Evolutionary conservation across 1,140 invertebrate genomes (phyloP).

Genomic region (Anastrepha obliqua): DNA sequence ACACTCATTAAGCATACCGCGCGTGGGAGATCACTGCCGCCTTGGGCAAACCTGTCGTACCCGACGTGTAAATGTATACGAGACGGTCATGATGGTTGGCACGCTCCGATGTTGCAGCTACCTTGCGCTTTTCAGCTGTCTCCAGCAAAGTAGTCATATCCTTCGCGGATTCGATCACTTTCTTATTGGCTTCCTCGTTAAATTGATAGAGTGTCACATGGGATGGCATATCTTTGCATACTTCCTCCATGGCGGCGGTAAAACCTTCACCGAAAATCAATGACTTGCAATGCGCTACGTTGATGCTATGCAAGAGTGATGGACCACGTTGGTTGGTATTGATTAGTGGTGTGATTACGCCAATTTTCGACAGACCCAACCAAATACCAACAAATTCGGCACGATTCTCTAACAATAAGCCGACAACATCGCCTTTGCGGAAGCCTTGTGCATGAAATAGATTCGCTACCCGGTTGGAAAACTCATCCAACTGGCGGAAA

Average conservation of each 20-base stretch:
- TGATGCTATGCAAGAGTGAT: conserved; percentile 90
- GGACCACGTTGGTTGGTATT: conserved; percentile 91
- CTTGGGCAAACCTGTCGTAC: conserved; percentile 93
- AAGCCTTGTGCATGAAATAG: conserved; percentile 87
- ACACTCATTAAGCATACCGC: conserved; percentile 67
- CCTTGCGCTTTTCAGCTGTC: conserved; percentile 66
- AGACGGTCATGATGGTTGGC: conserved; percentile 78
- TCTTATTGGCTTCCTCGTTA: conserved; percentile 62
- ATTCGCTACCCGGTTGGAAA: conserved; percentile 90
- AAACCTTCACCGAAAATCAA: conserved; percentile 84
- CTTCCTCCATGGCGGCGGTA: conserved; percentile 63
- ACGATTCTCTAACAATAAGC: conserved; percentile 92
- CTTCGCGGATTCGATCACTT: conserved; percentile 65
- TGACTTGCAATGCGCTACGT: conserved; percentile 86
- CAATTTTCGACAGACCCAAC: conserved; percentile 93
- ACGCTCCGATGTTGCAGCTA: conserved; percentile 64
- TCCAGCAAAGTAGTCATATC: conserved; percentile 66
- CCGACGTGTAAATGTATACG: conserved; percentile 92
- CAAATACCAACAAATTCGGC: conserved; percentile 91
- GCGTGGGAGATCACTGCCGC: conserved; percentile 89
- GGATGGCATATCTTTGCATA: conserved; percentile 76
- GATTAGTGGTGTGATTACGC: conserved; percentile 91
- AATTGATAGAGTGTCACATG: conserved; percentile 81
- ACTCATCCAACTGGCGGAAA: conserved; percentile 87
- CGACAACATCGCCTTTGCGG: conserved; percentile 90